Percentiles rank a stretch among this genome's conserved stretches.
These are phyloP conservation scores for Perca schrenkii DNA, from an alignment of 2,113 vertebrate species.

Conservation along the genomic window DNA sequence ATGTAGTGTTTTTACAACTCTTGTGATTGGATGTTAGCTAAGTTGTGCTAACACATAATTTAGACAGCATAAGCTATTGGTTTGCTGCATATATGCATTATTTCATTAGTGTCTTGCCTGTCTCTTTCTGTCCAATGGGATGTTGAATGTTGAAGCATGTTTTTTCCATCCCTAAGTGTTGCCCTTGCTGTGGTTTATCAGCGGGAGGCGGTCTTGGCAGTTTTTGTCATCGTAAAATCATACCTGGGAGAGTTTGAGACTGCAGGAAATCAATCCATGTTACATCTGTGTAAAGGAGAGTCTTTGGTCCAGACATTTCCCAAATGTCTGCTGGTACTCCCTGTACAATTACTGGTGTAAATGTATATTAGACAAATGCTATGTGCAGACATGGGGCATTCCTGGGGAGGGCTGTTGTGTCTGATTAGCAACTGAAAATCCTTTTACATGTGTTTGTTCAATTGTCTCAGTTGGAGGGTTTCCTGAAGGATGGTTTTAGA, in stretches of 20 bases:
- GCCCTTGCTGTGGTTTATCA: neutral
- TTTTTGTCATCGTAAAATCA: neutral
- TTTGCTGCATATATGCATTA: neutral
- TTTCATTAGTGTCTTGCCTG: neutral
- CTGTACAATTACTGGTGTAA: neutral
- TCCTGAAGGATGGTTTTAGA: neutral
- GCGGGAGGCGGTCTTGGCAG: neutral
- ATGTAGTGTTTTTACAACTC: neutral
- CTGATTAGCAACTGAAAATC: neutral
- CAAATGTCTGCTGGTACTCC: neutral
- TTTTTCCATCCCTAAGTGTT: neutral
- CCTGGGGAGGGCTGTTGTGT: neutral
- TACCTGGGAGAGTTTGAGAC: neutral
- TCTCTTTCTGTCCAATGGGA: neutral
- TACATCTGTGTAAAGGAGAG: neutral
- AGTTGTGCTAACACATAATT: neutral
- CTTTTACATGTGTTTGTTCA: neutral
- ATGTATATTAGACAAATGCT: neutral
- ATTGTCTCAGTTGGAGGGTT: neutral
- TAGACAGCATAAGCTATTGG: neutral
- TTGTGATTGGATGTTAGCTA: neutral
- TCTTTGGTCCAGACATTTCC: neutral
- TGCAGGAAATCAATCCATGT: neutral
- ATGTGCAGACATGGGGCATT: neutral
- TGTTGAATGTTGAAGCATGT: neutral